Evolutionary conservation across 2,888 invertebrate genomes (phyloP), one percentile per base, ranked within the genome.

Genomic region (Ophonus ardosiacus): DNA sequence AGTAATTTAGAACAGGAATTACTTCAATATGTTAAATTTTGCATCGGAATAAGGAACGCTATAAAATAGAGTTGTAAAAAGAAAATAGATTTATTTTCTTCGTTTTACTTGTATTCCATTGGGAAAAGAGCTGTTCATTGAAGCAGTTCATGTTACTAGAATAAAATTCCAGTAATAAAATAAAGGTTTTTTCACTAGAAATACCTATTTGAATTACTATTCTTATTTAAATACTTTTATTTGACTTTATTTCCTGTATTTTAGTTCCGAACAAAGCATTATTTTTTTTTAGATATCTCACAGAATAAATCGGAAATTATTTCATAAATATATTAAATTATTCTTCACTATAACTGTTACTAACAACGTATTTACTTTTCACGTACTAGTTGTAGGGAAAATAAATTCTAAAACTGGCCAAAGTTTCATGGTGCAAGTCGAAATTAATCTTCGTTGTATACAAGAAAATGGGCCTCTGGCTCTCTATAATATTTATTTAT

Each of bases 31-130:
- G 31, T 68, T 68, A 15, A 68, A 68, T 31, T 68, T 68, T 68
- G 31, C 68, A 68, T 68, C 7, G 5, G 15, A 68, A 40, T 68
- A 24, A 38, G 68, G n/a, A 68, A 68, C 7, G 4, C 40, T 31
- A 68, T 68, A 38, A 68, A 68, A 24, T 38, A 15, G 31, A 68
- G 68, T 68, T 38, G 68, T 68, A 68, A 68, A 63, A 63, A 63
- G 24, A 24, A 24, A 63, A 63, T 63, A 63, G 24, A 63, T 63
- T 24, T 15, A 61, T 18, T 24, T 63, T 17, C 24, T 63, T 63
- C 63, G 63, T 24, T 63, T 63, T 63, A 63, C 63, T 63, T 63
- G 31, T 24, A 63, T 63, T 63, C 63, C 24, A 8, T 24, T 63
- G 24, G 8, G 31, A 63, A 63, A 63, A 63, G 63, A 68, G 31